Evolutionary conservation across 1,140 invertebrate species (phyloP).

Genomic region (Drosophila jambulina): DNA sequence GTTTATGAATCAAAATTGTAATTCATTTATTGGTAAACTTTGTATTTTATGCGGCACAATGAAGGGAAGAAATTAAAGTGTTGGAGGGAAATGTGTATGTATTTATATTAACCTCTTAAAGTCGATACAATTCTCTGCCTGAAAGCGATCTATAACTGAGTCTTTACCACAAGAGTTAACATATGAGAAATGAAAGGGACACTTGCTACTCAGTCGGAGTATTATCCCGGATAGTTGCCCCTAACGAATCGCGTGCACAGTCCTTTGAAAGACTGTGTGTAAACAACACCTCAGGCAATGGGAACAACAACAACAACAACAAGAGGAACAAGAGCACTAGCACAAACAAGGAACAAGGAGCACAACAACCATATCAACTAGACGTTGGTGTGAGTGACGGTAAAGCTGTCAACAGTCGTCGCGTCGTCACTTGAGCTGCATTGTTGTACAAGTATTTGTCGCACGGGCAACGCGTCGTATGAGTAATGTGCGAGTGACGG

Average conservation of each 20-base stretch:
- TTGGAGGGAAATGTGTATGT: background rate
- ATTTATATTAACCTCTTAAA: background rate
- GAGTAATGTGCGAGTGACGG: slow-evolving; percentile 50
- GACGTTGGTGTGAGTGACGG: slow-evolving; percentile 41
- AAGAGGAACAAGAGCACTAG: slow-evolving; percentile 18
- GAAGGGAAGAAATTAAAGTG: background rate
- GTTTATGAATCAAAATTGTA: background rate
- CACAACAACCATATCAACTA: slow-evolving; percentile 45
- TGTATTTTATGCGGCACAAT: background rate
- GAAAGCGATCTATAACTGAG: background rate
- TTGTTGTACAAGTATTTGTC: slow-evolving; percentile 52
- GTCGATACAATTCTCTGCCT: background rate
- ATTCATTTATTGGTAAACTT: slow-evolving; percentile 8
- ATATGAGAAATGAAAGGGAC: slow-evolving; percentile 8
- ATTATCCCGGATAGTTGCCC: slow-evolving; percentile 29
- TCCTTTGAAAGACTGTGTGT: slow-evolving; percentile 38
- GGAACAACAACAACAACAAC: slow-evolving; percentile 24
- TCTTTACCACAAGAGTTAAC: background rate
- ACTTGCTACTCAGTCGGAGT: slow-evolving; percentile 10
- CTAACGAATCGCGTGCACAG: slow-evolving; percentile 50
- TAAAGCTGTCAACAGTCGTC: slow-evolving; percentile 71
- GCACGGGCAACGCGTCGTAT: slow-evolving; percentile 57
- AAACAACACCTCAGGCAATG: slow-evolving; percentile 69
- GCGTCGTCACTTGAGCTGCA: slow-evolving; percentile 74
- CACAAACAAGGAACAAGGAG: slow-evolving; percentile 8